These are phyloP conservation scores for Girardia tigrina DNA, from an alignment of 2,888 invertebrate species.

Conservation along the genomic window DNA sequence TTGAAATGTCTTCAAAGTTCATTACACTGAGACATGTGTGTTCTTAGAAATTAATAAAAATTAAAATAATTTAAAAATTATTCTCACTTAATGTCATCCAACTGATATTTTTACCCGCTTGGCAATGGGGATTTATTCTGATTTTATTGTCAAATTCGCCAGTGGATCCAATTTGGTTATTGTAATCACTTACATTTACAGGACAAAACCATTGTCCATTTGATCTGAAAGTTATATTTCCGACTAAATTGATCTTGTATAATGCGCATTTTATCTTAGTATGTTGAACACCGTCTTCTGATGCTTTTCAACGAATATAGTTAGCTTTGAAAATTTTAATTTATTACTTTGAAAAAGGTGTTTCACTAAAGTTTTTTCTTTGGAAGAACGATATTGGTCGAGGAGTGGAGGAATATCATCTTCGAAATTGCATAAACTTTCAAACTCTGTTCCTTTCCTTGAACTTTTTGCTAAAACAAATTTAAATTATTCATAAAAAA, in stretches of 20 bases:
- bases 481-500: too few relatives aligned
- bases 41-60: background rate
- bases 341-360: background rate
- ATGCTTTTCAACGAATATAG: background rate
- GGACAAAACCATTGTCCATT: slow-evolving; percentile 11
- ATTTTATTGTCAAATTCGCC: slow-evolving; percentile 33
- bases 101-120: background rate
- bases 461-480: slow-evolving; percentile 27
- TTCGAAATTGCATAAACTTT: slow-evolving; percentile 25
- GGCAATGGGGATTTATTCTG: slow-evolving; percentile 2
- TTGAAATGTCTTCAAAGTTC: background rate
- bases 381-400: slow-evolving; percentile 10
- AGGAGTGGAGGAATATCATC: slow-evolving; percentile 8
- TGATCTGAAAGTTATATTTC: slow-evolving; percentile 19
- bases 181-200: slow-evolving; percentile 28
- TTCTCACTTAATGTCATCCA: slow-evolving; percentile 26
- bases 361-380: slow-evolving; percentile 25
- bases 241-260: slow-evolving; percentile 2
- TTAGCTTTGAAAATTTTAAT: background rate
- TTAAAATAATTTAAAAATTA: background rate
- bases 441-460: slow-evolving; percentile 13
- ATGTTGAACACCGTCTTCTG: slow-evolving; percentile 7
- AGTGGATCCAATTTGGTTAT: slow-evolving; percentile 26
- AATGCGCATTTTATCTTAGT: slow-evolving; percentile 4
- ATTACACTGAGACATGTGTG: background rate